Base-by-base conservation (phyloP, 2,113 vertebrate species). In the Anarrhichthys ocellatus region DNA sequence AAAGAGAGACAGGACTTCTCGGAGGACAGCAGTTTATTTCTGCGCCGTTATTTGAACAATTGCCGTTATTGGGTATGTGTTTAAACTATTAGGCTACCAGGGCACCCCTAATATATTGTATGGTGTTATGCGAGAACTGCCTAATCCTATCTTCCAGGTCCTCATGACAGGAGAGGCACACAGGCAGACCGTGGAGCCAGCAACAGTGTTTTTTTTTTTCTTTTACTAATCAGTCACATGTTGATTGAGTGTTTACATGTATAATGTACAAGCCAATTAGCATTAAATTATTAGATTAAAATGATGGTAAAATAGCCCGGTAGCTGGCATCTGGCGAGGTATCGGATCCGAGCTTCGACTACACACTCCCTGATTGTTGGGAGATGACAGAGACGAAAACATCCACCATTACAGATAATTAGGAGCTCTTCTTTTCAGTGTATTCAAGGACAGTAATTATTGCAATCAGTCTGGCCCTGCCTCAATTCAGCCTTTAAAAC, bases 391-490 rank as follows among this genome's bases (percentile, higher is more conserved):
- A 66, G 14, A 83, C 9, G 29, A 87, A 83, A 77, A 61, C 15
- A 20, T 63, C 61, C 61, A 42, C 59, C 18, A 54, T 58, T 68
- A 66, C 46, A 82, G 61, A 72, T 80, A 81, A 88, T 86, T 83
- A 81, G 38, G 54, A 67, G 76, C 66, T 38, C 40, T 73, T 77
- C 61, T 76, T 65, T 78, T 69, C 38, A n/a, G 29, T 1, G 46
- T 40, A 36, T 76, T 82, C 13, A 4, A 32, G 22, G 73, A 73
- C 42, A 42, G 44, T 50, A 75, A 87, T 78, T 72, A 76, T 56
- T 72, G 79, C 67, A 80, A 87, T 88, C 67, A 64, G 70, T 84
- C 1, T n/a, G 22, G 63, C 50, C 50, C 61, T 44, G 27, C 65
- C 34, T 54, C 34, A 27, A 46, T 73, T 71, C 27, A 69, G 24